These are phyloP conservation scores for Brachyhypopomus occidentalis DNA, from an alignment of 2,113 vertebrate genomes.

Conservation along the genomic window DNA sequence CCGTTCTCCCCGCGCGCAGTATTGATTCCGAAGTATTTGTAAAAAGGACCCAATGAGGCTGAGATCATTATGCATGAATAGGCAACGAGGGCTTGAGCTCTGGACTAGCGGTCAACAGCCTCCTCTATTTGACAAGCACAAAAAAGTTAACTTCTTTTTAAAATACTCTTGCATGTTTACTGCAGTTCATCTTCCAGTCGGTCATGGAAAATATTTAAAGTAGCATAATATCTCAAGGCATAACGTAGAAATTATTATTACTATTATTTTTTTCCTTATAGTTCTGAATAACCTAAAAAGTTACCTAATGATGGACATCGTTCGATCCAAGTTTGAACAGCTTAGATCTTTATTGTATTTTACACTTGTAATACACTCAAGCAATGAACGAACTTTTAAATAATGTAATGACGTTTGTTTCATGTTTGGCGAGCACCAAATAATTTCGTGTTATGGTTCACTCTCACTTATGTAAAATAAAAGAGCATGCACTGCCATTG, in stretches of 20 bases:
- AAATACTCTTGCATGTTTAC: too few relatives aligned
- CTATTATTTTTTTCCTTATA: too few relatives aligned
- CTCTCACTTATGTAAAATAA: background rate
- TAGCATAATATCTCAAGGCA: too few relatives aligned
- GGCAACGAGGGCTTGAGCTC: background rate
- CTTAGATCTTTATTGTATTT: too few relatives aligned
- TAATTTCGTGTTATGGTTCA: background rate
- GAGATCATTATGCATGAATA: constrained; percentile 52
- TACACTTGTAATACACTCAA: too few relatives aligned
- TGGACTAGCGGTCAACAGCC: too few relatives aligned
- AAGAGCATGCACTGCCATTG: background rate
- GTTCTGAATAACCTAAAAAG: too few relatives aligned
- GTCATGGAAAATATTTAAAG: too few relatives aligned
- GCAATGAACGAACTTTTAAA: background rate
- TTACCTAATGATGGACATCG: too few relatives aligned
- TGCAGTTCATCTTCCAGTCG: too few relatives aligned
- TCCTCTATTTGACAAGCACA: background rate
- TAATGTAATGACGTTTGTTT: background rate
- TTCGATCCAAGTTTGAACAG: too few relatives aligned
- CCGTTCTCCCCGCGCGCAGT: constrained; percentile 49
- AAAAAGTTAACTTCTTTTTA: background rate
- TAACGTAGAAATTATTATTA: too few relatives aligned
- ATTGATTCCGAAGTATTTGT: constrained; percentile 65
- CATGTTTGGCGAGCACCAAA: background rate
- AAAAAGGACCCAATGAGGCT: constrained; percentile 58